phyloP scores from a whole-genome alignment of 2,113 vertebrate species.

The Eupsittula cactorum region DNA sequence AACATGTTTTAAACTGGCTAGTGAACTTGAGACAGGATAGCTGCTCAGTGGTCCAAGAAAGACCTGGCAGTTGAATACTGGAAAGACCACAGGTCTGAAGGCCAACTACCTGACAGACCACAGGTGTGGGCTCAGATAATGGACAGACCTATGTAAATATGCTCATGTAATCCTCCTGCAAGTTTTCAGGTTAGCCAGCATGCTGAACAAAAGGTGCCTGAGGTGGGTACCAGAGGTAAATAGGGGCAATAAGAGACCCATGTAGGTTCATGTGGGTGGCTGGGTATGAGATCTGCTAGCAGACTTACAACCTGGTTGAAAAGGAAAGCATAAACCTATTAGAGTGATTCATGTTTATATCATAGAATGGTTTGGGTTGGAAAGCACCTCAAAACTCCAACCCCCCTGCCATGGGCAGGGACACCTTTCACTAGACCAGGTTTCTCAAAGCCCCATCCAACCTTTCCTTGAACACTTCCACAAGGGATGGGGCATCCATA shows the following conservation, averaged over 20 bases:
- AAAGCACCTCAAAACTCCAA: neutral
- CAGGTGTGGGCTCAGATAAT: neutral
- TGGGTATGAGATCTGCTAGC: neutral
- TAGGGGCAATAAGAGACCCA: neutral
- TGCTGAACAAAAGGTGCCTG: neutral
- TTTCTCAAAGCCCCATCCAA: neutral
- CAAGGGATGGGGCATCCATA: neutral
- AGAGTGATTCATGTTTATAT: neutral
- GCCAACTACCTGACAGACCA: neutral
- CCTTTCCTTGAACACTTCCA: neutral
- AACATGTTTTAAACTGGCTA: neutral
- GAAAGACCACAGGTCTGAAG: neutral
- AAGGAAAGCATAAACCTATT: neutral
- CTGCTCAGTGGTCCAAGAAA: neutral
- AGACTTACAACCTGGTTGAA: neutral
- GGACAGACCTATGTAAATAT: rapidly evolving
- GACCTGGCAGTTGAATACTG: neutral
- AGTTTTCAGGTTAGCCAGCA: neutral
- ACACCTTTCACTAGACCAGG: neutral
- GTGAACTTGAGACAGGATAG: neutral
- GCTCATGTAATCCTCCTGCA: rapidly evolving
- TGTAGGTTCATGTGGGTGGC: rapidly evolving
- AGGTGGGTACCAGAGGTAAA: neutral
- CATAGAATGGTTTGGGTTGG: neutral
- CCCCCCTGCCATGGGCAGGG: neutral